Conservation (phyloP, 1,140 invertebrate species). For the Zophobas morio region DNA sequence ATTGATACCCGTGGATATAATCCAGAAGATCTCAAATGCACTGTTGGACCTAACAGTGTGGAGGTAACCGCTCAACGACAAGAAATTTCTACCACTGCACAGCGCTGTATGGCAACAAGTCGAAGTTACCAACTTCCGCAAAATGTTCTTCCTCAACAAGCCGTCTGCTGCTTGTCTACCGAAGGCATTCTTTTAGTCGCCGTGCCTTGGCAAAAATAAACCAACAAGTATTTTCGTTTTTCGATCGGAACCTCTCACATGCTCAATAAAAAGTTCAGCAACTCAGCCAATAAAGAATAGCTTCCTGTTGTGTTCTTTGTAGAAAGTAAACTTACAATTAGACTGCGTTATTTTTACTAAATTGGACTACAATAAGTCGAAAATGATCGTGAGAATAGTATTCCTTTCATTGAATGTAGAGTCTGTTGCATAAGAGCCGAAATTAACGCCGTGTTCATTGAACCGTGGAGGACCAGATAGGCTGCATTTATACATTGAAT, state of each 20-base stretch:
- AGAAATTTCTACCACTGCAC: slow-evolving; percentile 42
- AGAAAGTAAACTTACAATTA: slow-evolving; percentile 6
- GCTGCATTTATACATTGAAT: not conserved
- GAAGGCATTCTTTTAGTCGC: slow-evolving; percentile 58
- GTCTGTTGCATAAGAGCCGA: slow-evolving; percentile 4
- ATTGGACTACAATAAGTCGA: slow-evolving; percentile 18
- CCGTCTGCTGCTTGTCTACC: slow-evolving; percentile 54
- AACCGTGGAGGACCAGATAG: slow-evolving; percentile 15
- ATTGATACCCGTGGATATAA: slow-evolving; percentile 57
- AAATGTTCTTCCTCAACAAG: slow-evolving; percentile 52
- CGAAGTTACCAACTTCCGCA: slow-evolving; percentile 59
- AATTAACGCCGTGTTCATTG: slow-evolving; percentile 4
- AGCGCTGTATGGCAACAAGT: slow-evolving; percentile 51
- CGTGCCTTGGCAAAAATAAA: slow-evolving; percentile 54
- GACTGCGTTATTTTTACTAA: not conserved
- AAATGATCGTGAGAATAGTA: slow-evolving; percentile 19
- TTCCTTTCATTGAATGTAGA: slow-evolving; percentile 22
- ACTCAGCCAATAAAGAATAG: not conserved
- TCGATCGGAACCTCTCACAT: slow-evolving; percentile 4
- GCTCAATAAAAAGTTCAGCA: slow-evolving; percentile 4
- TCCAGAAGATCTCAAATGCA: slow-evolving; percentile 59
- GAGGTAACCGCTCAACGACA: slow-evolving; percentile 54
- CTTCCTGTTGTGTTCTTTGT: slow-evolving; percentile 18
- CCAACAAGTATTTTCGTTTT: not conserved
- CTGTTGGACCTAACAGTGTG: slow-evolving; percentile 49